Conservation (phyloP, 1,140 invertebrate species). For the Luehdorfia chinensis region DNA sequence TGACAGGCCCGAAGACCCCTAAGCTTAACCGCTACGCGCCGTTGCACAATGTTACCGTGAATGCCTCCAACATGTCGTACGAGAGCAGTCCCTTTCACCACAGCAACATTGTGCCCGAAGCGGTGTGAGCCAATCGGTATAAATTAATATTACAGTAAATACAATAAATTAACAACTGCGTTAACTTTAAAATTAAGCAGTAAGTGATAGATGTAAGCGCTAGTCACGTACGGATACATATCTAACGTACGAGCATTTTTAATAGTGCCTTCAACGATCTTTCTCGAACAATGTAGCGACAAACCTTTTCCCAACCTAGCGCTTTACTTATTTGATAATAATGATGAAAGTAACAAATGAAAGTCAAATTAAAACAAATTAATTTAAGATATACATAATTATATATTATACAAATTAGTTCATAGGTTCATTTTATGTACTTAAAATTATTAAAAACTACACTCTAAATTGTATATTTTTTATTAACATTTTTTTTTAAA, state of each 20-base stretch:
- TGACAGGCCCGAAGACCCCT: slow-evolving; percentile 77
- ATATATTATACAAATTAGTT: slow-evolving; percentile 77
- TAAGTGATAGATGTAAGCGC: slow-evolving; percentile 71
- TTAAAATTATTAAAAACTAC: slow-evolving; percentile 75
- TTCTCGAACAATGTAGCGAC: slow-evolving; percentile 50
- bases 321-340: slow-evolving; percentile 56
- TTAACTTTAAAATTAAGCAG: slow-evolving; percentile 66
- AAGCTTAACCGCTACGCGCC: slow-evolving; percentile 78
- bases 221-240: slow-evolving; percentile 57
- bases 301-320: slow-evolving; percentile 52
- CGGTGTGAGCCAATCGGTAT: slow-evolving; percentile 70
- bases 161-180: slow-evolving; percentile 62
- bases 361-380: slow-evolving; percentile 75
- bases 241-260: slow-evolving; percentile 44
- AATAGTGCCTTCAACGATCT: slow-evolving; percentile 56
- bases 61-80: slow-evolving; percentile 78
- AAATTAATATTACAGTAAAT: slow-evolving; percentile 42
- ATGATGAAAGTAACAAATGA: slow-evolving; percentile 61
- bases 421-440: slow-evolving; percentile 76
- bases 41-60: slow-evolving; percentile 73
- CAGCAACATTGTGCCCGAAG: slow-evolving; percentile 80
- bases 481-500: slow-evolving; percentile 29
- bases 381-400: slow-evolving; percentile 76
- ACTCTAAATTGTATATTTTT: slow-evolving; percentile 52
- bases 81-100: slow-evolving; percentile 81